These are phyloP conservation scores for Pomacea maculata DNA, from an alignment of 1,140 invertebrate genomes.

Conservation along the genomic window DNA sequence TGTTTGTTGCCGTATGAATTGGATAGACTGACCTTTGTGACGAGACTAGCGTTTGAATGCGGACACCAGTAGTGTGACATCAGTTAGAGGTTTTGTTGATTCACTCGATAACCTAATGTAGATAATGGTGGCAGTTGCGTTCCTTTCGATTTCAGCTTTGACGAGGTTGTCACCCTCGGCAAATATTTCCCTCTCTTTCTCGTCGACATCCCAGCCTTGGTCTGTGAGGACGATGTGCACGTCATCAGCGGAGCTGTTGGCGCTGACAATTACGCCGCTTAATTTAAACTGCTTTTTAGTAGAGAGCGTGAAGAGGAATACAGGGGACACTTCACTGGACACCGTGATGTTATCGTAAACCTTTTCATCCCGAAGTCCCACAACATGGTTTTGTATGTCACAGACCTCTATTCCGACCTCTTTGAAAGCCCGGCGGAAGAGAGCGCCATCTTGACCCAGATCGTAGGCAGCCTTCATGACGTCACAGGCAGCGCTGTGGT, in stretches of 20 bases:
- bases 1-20: no score
- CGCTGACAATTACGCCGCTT: not conserved
- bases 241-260: not conserved
- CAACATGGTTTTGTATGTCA: no score
- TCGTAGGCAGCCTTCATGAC: conserved; percentile 42
- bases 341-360: no score
- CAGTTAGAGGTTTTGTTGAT: not conserved
- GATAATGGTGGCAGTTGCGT: not conserved
- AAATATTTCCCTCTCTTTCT: not conserved
- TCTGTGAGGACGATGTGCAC: not conserved
- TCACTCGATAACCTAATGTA: conserved; percentile 1
- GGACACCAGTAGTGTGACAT: not conserved
- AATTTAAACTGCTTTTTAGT: not conserved
- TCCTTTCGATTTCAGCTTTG: not conserved
- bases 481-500: conserved; percentile 38
- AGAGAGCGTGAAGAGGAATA: conserved; percentile 6
- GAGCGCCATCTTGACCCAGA: conserved; percentile 24
- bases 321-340: conserved; percentile 9
- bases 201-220: not conserved
- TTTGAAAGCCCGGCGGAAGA: conserved; percentile 21
- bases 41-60: no score
- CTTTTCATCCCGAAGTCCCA: no score
- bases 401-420: no score
- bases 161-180: not conserved
- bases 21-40: no score